Base-by-base conservation (phyloP, 2,797 vertebrate genomes). In the Protosalanx chinensis region DNA sequence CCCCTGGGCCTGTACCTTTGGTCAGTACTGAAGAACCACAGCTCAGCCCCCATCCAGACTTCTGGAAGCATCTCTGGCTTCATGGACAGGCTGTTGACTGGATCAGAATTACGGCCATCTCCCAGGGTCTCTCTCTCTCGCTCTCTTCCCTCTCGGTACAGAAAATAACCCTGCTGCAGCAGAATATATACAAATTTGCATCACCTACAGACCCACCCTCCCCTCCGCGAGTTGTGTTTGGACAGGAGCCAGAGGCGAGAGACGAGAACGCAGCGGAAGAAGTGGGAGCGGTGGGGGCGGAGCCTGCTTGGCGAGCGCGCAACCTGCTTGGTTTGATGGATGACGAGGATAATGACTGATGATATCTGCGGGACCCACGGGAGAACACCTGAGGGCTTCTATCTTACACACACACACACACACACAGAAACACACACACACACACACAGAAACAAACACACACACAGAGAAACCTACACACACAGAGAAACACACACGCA, bases 311-410 rank as follows among this genome's bases (percentile, higher is more conserved):
- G 53, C 1, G 13, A n/a, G 59, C 73, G n/a, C 6, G 72, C 79
- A 84, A 90, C 87, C 86, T 85, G 82, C 81, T 35, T 77, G 68
- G 83, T 86, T 87, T 91, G 90, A 91, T 90, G 87, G 87, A 91
- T 90, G 89, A 87, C 57, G 81, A 81, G 84, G 85, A 89, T 92
- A 88, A 91, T 91, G 86, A 91, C 84, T 87, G 85, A 91, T 91
- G 88, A 91, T 90, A 86, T 86, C 82, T 79, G 49, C 82, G 80
- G 79, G 83, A 85, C 87, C 84, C 84, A 82, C 8, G 88, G 88
- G 91, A 92, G 82, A 92, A 92, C 89, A 92, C 90, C 90, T 90
- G 90, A 89, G 82, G 79, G 76, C 81, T 79, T 86, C 76, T 76
- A 73, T 82, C 51, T 61, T 53, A 60, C 68, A 57, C 72, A 66